Evolutionary conservation across 1,140 invertebrate species (phyloP).

Genomic region (Calycopis cecrops): DNA sequence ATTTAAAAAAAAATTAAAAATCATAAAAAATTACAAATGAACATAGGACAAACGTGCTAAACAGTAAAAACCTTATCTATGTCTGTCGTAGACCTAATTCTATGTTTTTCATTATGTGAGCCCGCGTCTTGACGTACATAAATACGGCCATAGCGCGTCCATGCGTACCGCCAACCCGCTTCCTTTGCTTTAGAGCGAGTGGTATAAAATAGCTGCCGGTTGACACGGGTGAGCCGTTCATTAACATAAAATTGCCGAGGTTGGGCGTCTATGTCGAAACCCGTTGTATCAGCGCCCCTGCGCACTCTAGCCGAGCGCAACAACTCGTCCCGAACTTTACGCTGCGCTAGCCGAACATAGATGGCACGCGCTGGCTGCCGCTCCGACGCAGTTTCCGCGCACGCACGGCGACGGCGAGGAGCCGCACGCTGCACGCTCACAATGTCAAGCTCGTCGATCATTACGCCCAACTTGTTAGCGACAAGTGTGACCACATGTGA

Average conservation of each 20-base stretch:
- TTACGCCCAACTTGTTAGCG: not conserved
- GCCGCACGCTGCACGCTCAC: not conserved
- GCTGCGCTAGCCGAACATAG: conserved; percentile 2
- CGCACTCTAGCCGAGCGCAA: conserved; percentile 3
- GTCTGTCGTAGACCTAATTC: too few species aligned
- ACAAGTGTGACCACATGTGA: not conserved
- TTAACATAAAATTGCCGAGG: conserved; percentile 8
- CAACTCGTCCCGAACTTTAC: not conserved
- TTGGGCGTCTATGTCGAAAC: not conserved
- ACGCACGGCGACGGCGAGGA: not conserved
- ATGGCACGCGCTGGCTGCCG: not conserved
- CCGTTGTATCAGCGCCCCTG: conserved; percentile 9
- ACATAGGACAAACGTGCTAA: too few species aligned
- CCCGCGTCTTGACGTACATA: not conserved
- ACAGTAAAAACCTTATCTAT: too few species aligned
- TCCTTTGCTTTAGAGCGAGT: not conserved
- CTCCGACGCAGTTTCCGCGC: not conserved
- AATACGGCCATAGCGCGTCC: not conserved
- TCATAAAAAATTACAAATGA: too few species aligned
- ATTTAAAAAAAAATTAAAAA: too few species aligned
- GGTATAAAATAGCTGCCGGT: conserved; percentile 1
- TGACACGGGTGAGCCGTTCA: not conserved
- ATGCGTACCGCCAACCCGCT: conserved; percentile 1
- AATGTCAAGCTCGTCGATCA: not conserved
- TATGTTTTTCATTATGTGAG: too few species aligned